Conservation (phyloP, 2,888 invertebrate species). For the Sympetrum striolatum region DNA sequence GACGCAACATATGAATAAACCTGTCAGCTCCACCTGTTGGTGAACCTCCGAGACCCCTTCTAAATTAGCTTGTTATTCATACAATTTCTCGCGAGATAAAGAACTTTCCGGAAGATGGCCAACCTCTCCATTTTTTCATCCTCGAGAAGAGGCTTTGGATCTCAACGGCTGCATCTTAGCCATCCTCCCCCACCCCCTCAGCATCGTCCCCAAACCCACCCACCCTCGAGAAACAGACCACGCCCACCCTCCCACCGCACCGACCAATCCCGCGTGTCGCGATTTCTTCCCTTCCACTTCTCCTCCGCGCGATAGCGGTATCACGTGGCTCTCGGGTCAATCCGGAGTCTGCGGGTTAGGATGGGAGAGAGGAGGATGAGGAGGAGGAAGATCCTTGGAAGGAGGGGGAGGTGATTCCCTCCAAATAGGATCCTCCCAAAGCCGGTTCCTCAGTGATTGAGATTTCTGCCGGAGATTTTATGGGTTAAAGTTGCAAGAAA, state of each 20-base stretch:
- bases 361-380: not conserved
- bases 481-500: not conserved
- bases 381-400: not conserved
- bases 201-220: not conserved
- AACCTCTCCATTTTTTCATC: not conserved
- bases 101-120: not conserved
- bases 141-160: not conserved
- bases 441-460: conserved; percentile 22
- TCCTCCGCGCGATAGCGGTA: not conserved
- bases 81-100: not conserved
- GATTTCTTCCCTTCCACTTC: not conserved
- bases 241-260: conserved; percentile 14
- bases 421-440: conserved; percentile 25
- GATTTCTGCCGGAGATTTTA: not conserved
- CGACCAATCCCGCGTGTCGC: conserved; percentile 30
- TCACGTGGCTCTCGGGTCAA: conserved; percentile 30
- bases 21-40: too few species aligned
- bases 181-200: not conserved
- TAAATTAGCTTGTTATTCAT: too few species aligned
- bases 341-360: conserved; percentile 20
- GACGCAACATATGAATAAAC: too few species aligned
- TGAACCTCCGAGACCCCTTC: too few species aligned
- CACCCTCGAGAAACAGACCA: not conserved
- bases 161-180: not conserved
- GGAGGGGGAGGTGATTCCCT: not conserved